Evolutionary conservation across 2,888 invertebrate species (phyloP).

Genomic region (Drosophila subquinaria): DNA sequence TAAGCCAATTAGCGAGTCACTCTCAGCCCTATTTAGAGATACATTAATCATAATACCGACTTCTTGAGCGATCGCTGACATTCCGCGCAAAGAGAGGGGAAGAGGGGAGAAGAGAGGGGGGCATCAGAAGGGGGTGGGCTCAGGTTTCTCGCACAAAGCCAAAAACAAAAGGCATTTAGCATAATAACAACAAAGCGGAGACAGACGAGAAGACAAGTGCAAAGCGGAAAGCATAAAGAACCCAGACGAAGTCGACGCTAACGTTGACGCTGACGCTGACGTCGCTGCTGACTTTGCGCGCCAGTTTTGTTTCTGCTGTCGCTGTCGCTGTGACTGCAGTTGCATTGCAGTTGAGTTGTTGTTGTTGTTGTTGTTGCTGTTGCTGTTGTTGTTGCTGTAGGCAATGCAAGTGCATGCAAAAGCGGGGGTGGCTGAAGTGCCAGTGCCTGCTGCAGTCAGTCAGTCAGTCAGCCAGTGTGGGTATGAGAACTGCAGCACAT

Average conservation of each 20-base stretch:
- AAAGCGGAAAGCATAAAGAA: slow-evolving; percentile 72
- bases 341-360: slow-evolving; percentile 12
- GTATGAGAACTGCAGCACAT: slow-evolving; percentile 65
- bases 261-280: slow-evolving; percentile 24
- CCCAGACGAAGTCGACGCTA: slow-evolving; percentile 54
- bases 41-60: slow-evolving; percentile 55
- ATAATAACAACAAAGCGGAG: slow-evolving; percentile 57
- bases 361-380: slow-evolving; percentile 25
- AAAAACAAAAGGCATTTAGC: slow-evolving; percentile 74
- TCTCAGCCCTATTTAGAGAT: slow-evolving; percentile 33
- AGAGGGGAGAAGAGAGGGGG: no score
- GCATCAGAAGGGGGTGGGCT: slow-evolving; percentile 15
- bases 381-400: slow-evolving; percentile 22
- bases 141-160: slow-evolving; percentile 37
- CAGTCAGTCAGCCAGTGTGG: slow-evolving; percentile 36
- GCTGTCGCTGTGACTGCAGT: slow-evolving; percentile 9
- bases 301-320: slow-evolving; percentile 22
- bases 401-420: slow-evolving; percentile 35
- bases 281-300: slow-evolving; percentile 29
- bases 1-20: slow-evolving; percentile 42
- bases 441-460: slow-evolving; percentile 34
- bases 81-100: neutral
- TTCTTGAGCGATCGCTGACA: slow-evolving; percentile 46
- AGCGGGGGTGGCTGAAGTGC: slow-evolving; percentile 47
- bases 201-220: slow-evolving; percentile 74